Percentiles rank a stretch among this genome's conserved stretches.
Conservation (phyloP, 2,797 vertebrate species). For the Jordanella pulchra region DNA sequence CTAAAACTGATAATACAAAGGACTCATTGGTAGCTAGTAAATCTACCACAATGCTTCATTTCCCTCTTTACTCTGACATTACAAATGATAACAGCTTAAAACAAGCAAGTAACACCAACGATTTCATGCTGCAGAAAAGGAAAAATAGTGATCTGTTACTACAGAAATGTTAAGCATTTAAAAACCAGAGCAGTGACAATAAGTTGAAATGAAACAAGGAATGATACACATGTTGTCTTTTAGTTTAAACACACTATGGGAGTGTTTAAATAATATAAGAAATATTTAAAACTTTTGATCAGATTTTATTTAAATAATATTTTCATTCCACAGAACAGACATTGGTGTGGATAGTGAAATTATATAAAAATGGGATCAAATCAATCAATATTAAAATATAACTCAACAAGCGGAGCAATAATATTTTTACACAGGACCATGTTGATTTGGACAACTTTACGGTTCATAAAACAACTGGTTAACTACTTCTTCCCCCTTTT, state of each 20-base stretch:
- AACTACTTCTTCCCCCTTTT: no score
- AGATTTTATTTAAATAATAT: neutral
- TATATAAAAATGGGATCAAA: no score
- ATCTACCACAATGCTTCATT: constrained; percentile 5
- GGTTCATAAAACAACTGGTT: no score
- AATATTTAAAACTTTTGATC: neutral
- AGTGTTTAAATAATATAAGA: neutral
- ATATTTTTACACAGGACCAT: no score
- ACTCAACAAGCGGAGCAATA: no score
- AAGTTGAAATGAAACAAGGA: no score
- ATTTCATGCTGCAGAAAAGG: neutral
- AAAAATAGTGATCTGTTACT: neutral
- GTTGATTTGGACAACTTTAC: no score
- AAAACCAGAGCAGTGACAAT: neutral
- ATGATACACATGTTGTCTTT: neutral
- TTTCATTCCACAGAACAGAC: no score
- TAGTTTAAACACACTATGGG: neutral
- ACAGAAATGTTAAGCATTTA: neutral
- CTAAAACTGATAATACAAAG: constrained; percentile 1
- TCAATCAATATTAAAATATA: no score
- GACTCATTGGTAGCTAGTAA: neutral
- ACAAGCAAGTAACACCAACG: neutral
- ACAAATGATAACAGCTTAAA: neutral
- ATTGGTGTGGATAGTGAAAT: no score
- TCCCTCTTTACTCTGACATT: neutral